phyloP scores from a whole-genome alignment of 2,797 vertebrate species.

The Sebastes flavidus region DNA sequence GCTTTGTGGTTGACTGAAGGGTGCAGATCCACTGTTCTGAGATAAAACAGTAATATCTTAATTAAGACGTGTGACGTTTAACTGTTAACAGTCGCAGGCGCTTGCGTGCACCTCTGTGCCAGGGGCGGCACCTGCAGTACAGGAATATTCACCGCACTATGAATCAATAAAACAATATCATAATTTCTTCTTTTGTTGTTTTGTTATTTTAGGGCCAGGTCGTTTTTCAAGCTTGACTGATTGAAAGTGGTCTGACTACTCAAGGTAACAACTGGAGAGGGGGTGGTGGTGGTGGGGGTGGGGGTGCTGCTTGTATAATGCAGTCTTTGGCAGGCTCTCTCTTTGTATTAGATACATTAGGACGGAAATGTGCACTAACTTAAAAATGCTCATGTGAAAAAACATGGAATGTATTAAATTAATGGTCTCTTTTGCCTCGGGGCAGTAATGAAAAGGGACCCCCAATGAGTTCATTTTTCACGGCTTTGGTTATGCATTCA shows the following conservation, averaged over 20 bases:
- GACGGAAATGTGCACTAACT: slow-evolving; percentile 82
- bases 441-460: slow-evolving; percentile 84
- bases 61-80: slow-evolving; percentile 78
- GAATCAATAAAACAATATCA: slow-evolving; percentile 82
- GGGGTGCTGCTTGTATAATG: slow-evolving; percentile 78
- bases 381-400: slow-evolving; percentile 84
- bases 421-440: slow-evolving; percentile 86
- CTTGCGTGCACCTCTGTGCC: slow-evolving; percentile 32
- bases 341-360: slow-evolving; percentile 84
- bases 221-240: slow-evolving; percentile 83
- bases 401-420: slow-evolving; percentile 86
- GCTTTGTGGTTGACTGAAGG: slow-evolving; percentile 83
- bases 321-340: slow-evolving; percentile 79
- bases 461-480: slow-evolving; percentile 87
- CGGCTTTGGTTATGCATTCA: slow-evolving; percentile 87
- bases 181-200: slow-evolving; percentile 82
- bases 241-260: slow-evolving; percentile 82
- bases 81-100: slow-evolving; percentile 58
- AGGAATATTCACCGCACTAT: slow-evolving; percentile 63
- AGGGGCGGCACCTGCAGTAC: slow-evolving; percentile 59
- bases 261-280: slow-evolving; percentile 78
- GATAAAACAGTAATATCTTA: slow-evolving; percentile 81
- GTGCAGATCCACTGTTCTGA: slow-evolving; percentile 77
- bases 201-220: slow-evolving; percentile 65
- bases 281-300: slow-evolving; percentile 10